Evolutionary conservation across 92 coral and sea anemone genomes (phyloP).

Genomic region (Isaurus tuberculatus): DNA sequence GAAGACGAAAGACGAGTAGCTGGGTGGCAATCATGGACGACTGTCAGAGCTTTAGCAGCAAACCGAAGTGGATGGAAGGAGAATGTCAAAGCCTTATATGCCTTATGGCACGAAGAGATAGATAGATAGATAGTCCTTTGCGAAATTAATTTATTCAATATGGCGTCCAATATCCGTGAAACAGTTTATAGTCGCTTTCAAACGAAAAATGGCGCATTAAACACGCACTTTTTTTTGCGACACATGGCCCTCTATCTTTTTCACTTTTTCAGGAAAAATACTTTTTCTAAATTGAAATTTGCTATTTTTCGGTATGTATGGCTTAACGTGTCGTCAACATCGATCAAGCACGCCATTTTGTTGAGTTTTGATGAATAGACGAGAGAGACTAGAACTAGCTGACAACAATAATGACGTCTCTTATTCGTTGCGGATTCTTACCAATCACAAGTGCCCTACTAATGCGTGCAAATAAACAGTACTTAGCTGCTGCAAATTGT

Average conservation of each 20-base stretch:
- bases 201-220: slow-evolving; percentile 9
- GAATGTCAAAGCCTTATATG: too few species aligned
- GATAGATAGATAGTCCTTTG: too few species aligned
- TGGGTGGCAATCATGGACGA: too few species aligned
- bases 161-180: too few species aligned
- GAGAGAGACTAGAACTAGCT: background rate
- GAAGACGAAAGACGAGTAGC: too few species aligned
- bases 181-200: background rate
- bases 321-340: background rate
- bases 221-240: slow-evolving; percentile 10
- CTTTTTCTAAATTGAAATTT: slow-evolving; percentile 11
- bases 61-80: too few species aligned
- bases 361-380: background rate
- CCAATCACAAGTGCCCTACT: background rate
- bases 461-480: background rate
- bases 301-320: background rate
- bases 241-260: slow-evolving; percentile 7
- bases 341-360: slow-evolving; percentile 16
- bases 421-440: background rate
- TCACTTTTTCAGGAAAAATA: background rate
- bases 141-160: too few species aligned
- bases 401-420: background rate
- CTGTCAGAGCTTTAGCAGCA: too few species aligned
- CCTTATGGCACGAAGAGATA: too few species aligned
- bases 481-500: background rate